A percentile compares a stretch with the other conserved stretches of the same genome.
These are phyloP conservation scores for Hippocampus zosterae DNA, from an alignment of 2,113 vertebrate species.

Conservation along the genomic window DNA sequence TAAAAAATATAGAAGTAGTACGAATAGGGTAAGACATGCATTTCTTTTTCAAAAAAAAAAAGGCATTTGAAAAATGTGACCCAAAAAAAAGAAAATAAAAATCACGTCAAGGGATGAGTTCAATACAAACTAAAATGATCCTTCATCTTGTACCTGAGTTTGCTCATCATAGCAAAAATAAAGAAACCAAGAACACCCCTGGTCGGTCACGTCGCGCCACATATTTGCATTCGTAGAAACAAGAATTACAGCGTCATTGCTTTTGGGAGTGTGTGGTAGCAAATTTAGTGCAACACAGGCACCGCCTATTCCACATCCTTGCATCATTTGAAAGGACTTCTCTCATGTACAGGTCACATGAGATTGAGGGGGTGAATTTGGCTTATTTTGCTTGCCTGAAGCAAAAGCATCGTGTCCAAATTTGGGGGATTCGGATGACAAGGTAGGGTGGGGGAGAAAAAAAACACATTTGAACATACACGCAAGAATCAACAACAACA, in stretches of 20 bases:
- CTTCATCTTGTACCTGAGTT: conserved; percentile 60
- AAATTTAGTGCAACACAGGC: conserved; percentile 5
- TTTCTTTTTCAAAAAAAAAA: conserved; percentile 52
- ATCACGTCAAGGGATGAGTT: conserved; percentile 36
- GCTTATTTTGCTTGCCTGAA: not conserved
- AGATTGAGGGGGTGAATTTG: not conserved
- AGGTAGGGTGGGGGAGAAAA: not conserved
- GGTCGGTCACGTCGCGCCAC: conserved; percentile 11
- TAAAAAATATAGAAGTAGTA: conserved; percentile 24
- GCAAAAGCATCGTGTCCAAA: not conserved
- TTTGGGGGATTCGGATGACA: not conserved
- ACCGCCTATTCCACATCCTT: conserved; percentile 14
- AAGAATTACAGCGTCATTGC: conserved; percentile 17
- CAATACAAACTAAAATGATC: conserved; percentile 17
- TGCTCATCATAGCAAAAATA: conserved; percentile 37
- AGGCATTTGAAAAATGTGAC: conserved; percentile 58
- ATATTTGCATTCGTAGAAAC: conserved; percentile 18
- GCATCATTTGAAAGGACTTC: conserved; percentile 15
- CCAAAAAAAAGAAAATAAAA: conserved; percentile 1
- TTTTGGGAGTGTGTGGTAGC: conserved; percentile 33
- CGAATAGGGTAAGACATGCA: conserved; percentile 11
- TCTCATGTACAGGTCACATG: not conserved
- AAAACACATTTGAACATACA: not conserved
- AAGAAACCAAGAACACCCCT: conserved; percentile 22
- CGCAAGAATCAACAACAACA: conserved; percentile 43